Percentiles rank a stretch among this genome's conserved stretches.
Conservation (phyloP, 2,113 vertebrate species). For the Chloebia gouldiae region DNA sequence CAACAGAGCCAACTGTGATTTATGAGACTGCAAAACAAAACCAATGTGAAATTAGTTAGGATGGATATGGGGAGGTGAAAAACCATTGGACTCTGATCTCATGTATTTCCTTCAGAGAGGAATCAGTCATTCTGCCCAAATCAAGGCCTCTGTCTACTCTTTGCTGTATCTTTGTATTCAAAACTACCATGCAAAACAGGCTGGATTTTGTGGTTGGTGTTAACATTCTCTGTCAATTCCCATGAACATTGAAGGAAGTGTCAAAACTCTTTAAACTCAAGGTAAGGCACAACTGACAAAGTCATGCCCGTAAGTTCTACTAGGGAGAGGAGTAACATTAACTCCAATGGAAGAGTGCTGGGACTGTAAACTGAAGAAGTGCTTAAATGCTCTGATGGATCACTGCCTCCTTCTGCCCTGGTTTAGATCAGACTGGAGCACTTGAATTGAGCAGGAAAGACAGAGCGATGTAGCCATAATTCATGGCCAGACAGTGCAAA, state of each 20-base stretch:
- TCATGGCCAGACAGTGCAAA: not conserved
- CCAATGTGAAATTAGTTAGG: not conserved
- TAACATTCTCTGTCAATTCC: not conserved
- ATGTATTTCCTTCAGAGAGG: not conserved
- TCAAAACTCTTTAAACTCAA: not conserved
- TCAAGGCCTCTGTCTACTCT: not conserved
- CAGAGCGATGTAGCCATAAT: not conserved
- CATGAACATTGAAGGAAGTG: not conserved
- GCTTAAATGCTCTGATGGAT: not conserved
- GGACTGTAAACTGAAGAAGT: not conserved
- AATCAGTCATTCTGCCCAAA: not conserved
- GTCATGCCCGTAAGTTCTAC: accelerated
- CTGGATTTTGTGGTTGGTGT: not conserved
- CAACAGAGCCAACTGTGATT: not conserved
- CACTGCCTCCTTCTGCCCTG: not conserved
- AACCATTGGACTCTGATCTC: not conserved
- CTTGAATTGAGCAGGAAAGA: not conserved
- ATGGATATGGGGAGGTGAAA: not conserved
- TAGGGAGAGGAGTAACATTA: not conserved
- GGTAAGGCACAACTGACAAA: not conserved
- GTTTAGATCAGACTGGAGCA: not conserved
- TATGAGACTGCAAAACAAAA: not conserved
- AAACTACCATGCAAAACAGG: not conserved
- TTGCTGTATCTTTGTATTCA: not conserved
- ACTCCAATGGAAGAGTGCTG: not conserved